Conservation (phyloP, 2,888 invertebrate genomes). For the Troides oblongomaculatus region DNA sequence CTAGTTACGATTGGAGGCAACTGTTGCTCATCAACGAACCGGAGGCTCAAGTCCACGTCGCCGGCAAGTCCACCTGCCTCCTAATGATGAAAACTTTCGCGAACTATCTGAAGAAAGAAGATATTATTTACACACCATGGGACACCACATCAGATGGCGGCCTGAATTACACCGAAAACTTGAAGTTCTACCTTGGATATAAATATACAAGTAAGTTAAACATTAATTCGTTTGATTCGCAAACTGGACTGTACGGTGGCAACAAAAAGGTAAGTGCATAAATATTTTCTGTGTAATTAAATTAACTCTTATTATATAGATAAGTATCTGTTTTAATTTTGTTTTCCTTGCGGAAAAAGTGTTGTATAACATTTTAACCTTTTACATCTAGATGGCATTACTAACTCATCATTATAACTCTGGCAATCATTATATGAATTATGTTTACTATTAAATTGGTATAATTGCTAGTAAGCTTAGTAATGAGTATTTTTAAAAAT, state of each 20-base stretch:
- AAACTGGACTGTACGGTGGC: no score
- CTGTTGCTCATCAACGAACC: conserved; percentile 87
- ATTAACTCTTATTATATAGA: no score
- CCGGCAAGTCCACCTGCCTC: conserved; percentile 86
- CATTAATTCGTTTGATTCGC: conserved; percentile 30
- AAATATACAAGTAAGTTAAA: conserved; percentile 85
- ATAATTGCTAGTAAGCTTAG: no score
- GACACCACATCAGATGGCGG: conserved; percentile 81
- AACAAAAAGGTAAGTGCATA: not conserved
- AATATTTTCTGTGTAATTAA: not conserved
- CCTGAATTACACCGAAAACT: conserved; percentile 79
- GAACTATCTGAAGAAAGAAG: conserved; percentile 74
- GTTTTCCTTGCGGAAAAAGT: no score
- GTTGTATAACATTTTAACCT: no score
- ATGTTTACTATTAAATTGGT: no score
- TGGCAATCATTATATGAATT: no score
- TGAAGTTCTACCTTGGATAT: conserved; percentile 83
- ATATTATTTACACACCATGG: conserved; percentile 77
- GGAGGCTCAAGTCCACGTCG: conserved; percentile 83
- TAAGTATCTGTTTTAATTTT: no score
- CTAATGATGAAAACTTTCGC: conserved; percentile 87
- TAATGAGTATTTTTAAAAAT: no score
- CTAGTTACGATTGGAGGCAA: conserved; percentile 85
- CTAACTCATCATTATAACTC: no score
- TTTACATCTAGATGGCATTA: no score